Base-by-base conservation (phyloP, 2,113 vertebrate genomes). In the Oryzias javanicus region DNA sequence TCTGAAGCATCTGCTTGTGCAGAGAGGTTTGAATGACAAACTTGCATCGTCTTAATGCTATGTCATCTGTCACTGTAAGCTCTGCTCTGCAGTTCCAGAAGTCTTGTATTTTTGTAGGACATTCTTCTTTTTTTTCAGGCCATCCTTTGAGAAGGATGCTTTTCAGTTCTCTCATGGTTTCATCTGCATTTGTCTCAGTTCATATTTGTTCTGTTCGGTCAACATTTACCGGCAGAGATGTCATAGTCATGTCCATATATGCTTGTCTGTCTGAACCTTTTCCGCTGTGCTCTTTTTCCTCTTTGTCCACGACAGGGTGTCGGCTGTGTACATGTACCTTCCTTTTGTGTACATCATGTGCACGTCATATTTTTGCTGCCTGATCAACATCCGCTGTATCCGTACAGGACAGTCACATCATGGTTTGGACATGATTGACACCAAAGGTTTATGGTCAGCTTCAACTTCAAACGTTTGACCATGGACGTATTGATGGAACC, bases 401-500 rank as follows among this genome's bases (percentile, higher is more conserved):
- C 50, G 15, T 8, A 29, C 10, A 12, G 25, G 24, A 51, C 49
- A 61, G 60, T 62, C 60, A 29, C 44, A 52, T 6, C 44, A 13
- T 10, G 60, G 41, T 24, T 64, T 64, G 42, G 51, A 35, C 24
- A 64, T 64, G 42, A 64, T 54, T 42, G 61, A 54, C 6, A 64
- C 50, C 16, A 53, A 10, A 7, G 50, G 50, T 18, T 53, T 53
- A 25, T 53, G 50, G 4, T 53, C 25, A n/a, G 27, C 35, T 53
- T 53, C 50, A 4, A 53, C 50, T 53, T 53, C 48, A 53, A 53
- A 18, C 4, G 25, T 5, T 35, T 53, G 50, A 4, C 50, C 27
- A 35, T 53, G n/a, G 17, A 53, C 6, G 5, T 35, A 2, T 25
- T 25, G 25, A 25, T 25, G 25, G 25, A 25, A 25, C 25, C 25